Evolutionary conservation across 2,113 vertebrate genomes (phyloP).

Genomic region (Microcebus murinus): DNA sequence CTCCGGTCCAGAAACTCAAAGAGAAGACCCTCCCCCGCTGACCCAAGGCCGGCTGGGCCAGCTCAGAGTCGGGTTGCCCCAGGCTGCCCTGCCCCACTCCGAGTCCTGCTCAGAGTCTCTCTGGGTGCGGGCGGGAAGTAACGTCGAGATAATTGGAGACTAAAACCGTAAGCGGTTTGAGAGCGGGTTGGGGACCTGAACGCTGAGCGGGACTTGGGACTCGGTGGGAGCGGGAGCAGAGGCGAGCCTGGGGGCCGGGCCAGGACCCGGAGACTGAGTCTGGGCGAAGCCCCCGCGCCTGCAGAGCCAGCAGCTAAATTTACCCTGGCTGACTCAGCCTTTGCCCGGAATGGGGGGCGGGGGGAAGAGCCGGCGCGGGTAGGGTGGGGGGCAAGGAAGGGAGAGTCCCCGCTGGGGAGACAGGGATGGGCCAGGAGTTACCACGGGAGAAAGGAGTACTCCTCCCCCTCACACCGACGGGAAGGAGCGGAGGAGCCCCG

Average conservation of each 20-base stretch:
- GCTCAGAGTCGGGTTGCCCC: neutral
- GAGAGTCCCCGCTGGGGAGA: conserved; percentile 22
- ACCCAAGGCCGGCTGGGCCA: neutral
- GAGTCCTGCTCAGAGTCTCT: neutral
- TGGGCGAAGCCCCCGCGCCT: conserved; percentile 62
- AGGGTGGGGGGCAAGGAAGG: neutral
- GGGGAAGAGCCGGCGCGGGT: conserved; percentile 36
- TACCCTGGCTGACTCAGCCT: conserved; percentile 37
- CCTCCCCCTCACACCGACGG: neutral
- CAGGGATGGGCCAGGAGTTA: conserved; percentile 36
- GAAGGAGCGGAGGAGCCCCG: neutral
- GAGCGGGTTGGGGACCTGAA: neutral
- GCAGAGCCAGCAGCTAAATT: conserved; percentile 63
- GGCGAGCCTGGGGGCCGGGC: neutral
- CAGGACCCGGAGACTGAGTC: conserved; percentile 55
- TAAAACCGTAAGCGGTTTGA: conserved; percentile 1
- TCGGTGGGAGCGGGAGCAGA: neutral
- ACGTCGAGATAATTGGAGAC: conserved; percentile 41
- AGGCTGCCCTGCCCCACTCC: neutral
- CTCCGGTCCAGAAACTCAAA: neutral
- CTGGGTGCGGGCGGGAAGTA: neutral
- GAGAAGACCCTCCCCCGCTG: neutral
- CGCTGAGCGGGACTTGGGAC: neutral
- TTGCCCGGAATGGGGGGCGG: conserved; percentile 54
- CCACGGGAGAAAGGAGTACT: conserved; percentile 4